Base-by-base conservation (phyloP, 2,888 invertebrate genomes). In the Chloromyia formosa region DNA sequence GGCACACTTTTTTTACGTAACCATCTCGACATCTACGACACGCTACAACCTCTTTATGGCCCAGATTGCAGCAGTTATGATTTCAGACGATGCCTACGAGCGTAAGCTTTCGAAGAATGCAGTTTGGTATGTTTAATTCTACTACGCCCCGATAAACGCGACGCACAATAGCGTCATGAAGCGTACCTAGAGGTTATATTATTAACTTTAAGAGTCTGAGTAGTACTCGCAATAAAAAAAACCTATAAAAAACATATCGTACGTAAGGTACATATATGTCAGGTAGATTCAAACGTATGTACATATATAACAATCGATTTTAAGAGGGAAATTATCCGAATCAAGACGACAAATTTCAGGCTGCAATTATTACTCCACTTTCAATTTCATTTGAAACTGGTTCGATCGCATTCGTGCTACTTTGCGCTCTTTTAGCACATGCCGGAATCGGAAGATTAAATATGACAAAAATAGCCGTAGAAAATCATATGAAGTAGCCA, bases 351-450 rank as follows among this genome's bases (percentile, higher is more conserved):
- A 18, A 18, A 12, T 20, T 22, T 23, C 22, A n/a, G 60, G 22
- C 16, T 23, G 60, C 60, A n/a, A 66, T 66, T 62, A 27, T 62
- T 64, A 16, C 42, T 42, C 40, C 64, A 64, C 64, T 64, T 68
- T 68, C 68, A 20, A n/a, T 68, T 68, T 68, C 68, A 53, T 42
- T 68, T 60, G 23, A 20, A 60, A 60, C 22, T 22, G 10, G 56
- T 18, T 14, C 60, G 60, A 9, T 27, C 9, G 14, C 27, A n/a
- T n/a, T n/a, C 9, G 27, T 22, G 60, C 60, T 7, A 23, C 10
- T 23, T 56, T 20, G 18, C 18, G 56, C 56, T 10, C 3, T n/a
- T 56, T 20, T 22, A 16, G 12, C 56, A 58, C 56, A 58, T 58
- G 23, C 27, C 60, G 60, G 60, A 60, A 60, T 60, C 60, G 60